Evolutionary conservation across 2,888 invertebrate genomes (phyloP).

Genomic region (Allygus modestus): DNA sequence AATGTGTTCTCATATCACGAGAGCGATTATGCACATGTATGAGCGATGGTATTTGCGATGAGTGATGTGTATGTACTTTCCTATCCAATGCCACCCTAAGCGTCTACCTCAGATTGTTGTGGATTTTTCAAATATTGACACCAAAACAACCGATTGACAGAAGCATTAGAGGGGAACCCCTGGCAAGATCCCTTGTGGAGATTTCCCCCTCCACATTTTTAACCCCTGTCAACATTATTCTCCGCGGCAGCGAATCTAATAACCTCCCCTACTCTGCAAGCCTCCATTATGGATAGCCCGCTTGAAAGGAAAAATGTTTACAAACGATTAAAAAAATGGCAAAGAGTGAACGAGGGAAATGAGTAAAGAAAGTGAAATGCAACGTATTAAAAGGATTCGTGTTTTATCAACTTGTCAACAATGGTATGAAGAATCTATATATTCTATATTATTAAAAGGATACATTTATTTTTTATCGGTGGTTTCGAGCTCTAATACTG

Average conservation of each 20-base stretch:
- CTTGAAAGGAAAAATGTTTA: constrained; percentile 26
- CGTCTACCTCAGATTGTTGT: neutral
- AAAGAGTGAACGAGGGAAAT: neutral
- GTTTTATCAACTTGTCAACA: too few species aligned
- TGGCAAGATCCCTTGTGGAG: neutral
- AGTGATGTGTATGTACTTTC: too few species aligned
- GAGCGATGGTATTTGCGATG: too few species aligned
- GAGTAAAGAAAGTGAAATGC: neutral
- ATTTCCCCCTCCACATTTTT: constrained; percentile 44
- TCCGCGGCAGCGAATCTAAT: constrained; percentile 51
- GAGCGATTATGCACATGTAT: too few species aligned
- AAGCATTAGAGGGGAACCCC: neutral
- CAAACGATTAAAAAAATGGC: constrained; percentile 2
- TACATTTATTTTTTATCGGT: too few species aligned
- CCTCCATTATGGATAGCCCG: constrained; percentile 36
- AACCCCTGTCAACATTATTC: constrained; percentile 52
- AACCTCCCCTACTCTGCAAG: constrained; percentile 18
- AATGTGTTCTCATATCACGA: too few species aligned
- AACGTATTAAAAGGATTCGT: too few species aligned
- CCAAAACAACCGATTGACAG: constrained; percentile 23
- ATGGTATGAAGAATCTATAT: too few species aligned
- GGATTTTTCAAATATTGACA: constrained; percentile 20
- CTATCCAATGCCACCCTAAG: too few species aligned
- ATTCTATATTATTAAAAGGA: too few species aligned
- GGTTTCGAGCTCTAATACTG: too few species aligned